A percentile compares a stretch with the other conserved stretches of the same genome.
These are phyloP conservation scores for Helarctos malayanus DNA, from an alignment of 2,797 vertebrate species.

Conservation along the genomic window DNA sequence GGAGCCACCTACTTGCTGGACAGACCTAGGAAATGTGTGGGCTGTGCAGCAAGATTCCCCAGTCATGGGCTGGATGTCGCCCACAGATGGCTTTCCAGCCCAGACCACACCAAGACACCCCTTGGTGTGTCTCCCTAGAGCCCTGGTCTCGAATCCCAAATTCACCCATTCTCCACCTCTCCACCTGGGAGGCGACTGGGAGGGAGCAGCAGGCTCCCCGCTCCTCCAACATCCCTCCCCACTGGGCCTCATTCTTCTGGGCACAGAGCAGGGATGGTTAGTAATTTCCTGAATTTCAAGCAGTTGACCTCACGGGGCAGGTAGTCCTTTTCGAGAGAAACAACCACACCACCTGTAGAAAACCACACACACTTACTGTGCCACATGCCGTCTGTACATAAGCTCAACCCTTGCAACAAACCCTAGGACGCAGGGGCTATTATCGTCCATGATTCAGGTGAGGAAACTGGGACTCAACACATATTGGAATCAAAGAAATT, in stretches of 20 bases:
- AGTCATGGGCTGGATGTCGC: rapidly evolving
- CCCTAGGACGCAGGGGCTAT: rapidly evolving
- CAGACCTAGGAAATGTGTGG: neutral
- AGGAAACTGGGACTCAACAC: neutral
- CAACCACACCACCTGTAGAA: rapidly evolving
- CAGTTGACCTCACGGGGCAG: neutral
- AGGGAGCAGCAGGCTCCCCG: neutral
- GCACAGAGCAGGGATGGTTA: neutral
- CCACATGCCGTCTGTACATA: neutral
- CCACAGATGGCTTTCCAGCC: neutral
- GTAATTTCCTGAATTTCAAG: neutral
- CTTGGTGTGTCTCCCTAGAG: neutral
- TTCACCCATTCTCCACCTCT: neutral
- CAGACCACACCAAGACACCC: neutral
- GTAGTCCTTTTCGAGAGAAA: neutral
- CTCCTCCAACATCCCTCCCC: neutral
- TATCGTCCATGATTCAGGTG: neutral
- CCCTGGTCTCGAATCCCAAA: neutral
- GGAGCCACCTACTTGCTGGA: neutral
- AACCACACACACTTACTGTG: neutral
- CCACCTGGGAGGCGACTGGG: neutral
- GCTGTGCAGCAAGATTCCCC: neutral
- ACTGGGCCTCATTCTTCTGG: rapidly evolving
- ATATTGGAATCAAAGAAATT: neutral
- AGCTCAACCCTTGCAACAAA: neutral